These are phyloP conservation scores for Temnothorax nylanderi DNA, from an alignment of 1,140 invertebrate genomes.

Conservation along the genomic window DNA sequence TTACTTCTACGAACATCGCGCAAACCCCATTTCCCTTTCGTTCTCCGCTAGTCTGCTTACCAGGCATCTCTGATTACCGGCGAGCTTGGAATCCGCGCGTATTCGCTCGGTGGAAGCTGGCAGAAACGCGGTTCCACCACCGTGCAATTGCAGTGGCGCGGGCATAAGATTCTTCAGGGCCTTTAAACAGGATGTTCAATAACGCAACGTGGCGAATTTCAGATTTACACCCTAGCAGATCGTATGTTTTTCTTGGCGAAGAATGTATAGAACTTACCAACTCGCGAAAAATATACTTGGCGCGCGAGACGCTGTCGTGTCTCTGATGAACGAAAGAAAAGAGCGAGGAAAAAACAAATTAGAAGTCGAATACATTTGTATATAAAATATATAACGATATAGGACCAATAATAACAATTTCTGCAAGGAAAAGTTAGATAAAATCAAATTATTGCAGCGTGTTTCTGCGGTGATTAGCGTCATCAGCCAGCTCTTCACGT, in stretches of 20 bases:
- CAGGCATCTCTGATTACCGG: constrained; percentile 70
- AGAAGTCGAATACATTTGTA: neutral
- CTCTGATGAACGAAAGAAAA: neutral
- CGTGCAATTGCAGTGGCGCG: constrained; percentile 54
- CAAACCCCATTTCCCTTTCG: constrained; percentile 57
- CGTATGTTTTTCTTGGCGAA: neutral
- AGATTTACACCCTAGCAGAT: neutral
- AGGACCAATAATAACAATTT: neutral
- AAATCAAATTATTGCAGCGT: neutral
- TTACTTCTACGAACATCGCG: constrained; percentile 56
- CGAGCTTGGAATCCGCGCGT: constrained; percentile 51
- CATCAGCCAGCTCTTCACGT: neutral
- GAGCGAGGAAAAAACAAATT: neutral
- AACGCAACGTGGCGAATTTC: neutral
- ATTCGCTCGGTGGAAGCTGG: constrained; percentile 52
- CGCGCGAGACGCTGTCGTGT: neutral
- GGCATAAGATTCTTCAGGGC: neutral
- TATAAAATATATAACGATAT: neutral
- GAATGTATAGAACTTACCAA: neutral
- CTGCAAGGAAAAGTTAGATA: neutral
- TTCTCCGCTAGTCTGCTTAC: constrained; percentile 40
- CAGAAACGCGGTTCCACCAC: constrained; percentile 7
- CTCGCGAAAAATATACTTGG: neutral
- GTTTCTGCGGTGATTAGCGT: neutral
- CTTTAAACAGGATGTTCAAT: neutral